Evolutionary conservation across 2,888 invertebrate genomes (phyloP).

Genomic region (Meiosimyza platycephala): DNA sequence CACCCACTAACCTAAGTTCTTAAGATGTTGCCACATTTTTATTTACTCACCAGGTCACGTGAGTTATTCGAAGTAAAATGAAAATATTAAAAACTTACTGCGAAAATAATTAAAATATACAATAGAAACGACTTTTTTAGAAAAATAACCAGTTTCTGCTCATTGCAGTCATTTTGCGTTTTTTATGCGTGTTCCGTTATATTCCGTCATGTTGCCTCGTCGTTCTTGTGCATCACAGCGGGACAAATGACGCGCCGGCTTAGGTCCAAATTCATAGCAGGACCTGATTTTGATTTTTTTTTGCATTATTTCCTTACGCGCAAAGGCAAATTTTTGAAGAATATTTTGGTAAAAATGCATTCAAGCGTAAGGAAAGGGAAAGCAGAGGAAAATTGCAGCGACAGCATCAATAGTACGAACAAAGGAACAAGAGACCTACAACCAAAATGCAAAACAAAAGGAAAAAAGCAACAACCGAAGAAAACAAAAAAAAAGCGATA

Average conservation of each 20-base stretch:
- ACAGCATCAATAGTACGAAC: background rate
- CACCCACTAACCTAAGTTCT: no score
- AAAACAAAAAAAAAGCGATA: slow-evolving; percentile 12
- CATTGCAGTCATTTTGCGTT: background rate
- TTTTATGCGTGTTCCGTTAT: background rate
- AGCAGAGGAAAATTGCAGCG: slow-evolving; percentile 18
- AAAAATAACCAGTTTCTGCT: no score
- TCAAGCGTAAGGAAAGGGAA: slow-evolving; percentile 32
- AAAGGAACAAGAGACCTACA: background rate
- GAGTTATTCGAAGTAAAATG: no score
- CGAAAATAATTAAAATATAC: no score
- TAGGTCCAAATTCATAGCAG: background rate
- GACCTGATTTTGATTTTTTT: background rate
- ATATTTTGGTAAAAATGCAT: slow-evolving; percentile 18
- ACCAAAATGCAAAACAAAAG: background rate
- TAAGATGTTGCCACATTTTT: no score
- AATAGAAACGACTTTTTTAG: no score
- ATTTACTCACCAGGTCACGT: no score
- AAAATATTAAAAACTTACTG: no score
- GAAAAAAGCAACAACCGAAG: slow-evolving; percentile 9
- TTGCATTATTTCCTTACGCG: background rate
- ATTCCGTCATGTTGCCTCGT: background rate
- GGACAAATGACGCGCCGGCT: background rate
- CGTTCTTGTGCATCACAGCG: slow-evolving; percentile 4
- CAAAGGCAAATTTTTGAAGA: slow-evolving; percentile 5